Evolutionary conservation across 2,797 vertebrate species (phyloP).

Genomic region (Micropoecilia bifurca): DNA sequence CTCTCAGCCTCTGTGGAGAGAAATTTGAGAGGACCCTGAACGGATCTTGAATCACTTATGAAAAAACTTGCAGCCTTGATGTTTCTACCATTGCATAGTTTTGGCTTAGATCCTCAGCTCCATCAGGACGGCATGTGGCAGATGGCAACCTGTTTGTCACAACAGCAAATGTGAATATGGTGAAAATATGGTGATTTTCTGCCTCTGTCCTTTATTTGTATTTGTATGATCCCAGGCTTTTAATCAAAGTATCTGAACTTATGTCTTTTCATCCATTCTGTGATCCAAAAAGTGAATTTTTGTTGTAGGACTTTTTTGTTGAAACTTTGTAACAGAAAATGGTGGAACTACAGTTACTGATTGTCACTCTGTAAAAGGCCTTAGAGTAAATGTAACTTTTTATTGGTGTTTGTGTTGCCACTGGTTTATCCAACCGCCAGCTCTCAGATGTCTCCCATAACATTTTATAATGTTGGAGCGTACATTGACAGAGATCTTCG

Average conservation of each 20-base stretch:
- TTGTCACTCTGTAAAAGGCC: neutral
- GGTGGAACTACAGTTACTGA: neutral
- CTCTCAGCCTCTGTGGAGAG: neutral
- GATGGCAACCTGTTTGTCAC: neutral
- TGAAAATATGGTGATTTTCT: neutral
- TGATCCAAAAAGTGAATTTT: neutral
- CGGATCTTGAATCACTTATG: neutral
- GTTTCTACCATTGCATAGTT: neutral
- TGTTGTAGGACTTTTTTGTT: neutral
- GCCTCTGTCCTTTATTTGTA: neutral
- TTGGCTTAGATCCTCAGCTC: neutral
- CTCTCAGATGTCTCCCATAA: neutral
- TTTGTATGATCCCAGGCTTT: neutral
- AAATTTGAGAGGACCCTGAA: neutral
- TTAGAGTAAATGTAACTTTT: neutral
- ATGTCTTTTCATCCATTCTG: neutral
- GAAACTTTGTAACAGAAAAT: neutral
- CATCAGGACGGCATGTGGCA: neutral
- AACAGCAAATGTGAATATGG: neutral
- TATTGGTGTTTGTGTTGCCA: neutral
- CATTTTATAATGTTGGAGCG: neutral
- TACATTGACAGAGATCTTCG: neutral
- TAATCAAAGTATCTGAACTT: neutral
- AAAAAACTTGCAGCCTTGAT: neutral
- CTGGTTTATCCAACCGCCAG: neutral